Base-by-base conservation (phyloP, 2,113 vertebrate genomes). In the Tachycineta bicolor region DNA sequence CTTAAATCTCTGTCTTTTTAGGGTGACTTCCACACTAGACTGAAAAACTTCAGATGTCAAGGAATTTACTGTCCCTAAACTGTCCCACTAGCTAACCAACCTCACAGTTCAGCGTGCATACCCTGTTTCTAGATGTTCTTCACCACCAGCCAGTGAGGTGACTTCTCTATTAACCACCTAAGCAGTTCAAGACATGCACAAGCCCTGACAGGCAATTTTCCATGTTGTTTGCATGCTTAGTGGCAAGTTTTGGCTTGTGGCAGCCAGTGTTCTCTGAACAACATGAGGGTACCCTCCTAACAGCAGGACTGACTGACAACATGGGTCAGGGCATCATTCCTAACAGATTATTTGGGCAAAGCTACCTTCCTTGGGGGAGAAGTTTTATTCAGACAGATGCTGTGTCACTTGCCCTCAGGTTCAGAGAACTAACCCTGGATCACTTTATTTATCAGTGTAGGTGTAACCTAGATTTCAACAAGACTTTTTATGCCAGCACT, bases 231-330 rank as follows among this genome's bases (percentile, higher is more conserved):
- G 6, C 8, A 8, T 18, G 47, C 68, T 90, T 52, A 0, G 0
- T 52, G 60, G 80, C 83, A 95, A 75, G 93, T 78, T 89, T 47
- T 83, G 76, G 39, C 95, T 67, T 92, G 89, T 75, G 73, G 73
- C 59, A 89, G 68, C 52, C 37, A 28, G 55, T 47, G 43, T 6
- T 62, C 28, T 80, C 50, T 37, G 71, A 90, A 77, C 41, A 70
- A 31, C 26, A 43, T 26, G 22, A 77, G 25, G 18, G 43, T 33
- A 5, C 31, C 56, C 75, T 65, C 50, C 82, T 6, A 73, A 43
- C 16, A 41, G 68, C 52, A 90, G 34, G 13, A 33, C 37, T 80
- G 41, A 60, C 46, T 86, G 64, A 47, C 28, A 59, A 6, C 64
- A 28, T 24, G 55, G 34, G 11, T 33, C 64, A 83, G 67, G 79